phyloP scores from a whole-genome alignment of 2,888 invertebrate genomes.

The Eupeodes luniger region DNA sequence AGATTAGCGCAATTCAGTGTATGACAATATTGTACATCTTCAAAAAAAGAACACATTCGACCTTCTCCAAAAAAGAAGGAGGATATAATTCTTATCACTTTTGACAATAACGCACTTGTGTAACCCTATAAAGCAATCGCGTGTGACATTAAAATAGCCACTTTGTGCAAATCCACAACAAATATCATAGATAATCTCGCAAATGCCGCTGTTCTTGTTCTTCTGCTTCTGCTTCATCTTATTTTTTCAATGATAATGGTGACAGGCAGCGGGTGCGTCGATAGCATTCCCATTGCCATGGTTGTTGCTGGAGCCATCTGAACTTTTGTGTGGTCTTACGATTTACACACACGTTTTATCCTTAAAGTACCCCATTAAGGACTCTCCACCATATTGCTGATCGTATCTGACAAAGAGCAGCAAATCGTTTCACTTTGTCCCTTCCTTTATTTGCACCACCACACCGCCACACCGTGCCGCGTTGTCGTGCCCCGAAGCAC shows the following conservation, averaged over 20 bases:
- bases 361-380: slow-evolving; percentile 63
- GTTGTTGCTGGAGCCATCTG: neutral
- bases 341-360: slow-evolving; percentile 64
- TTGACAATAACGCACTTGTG: slow-evolving; percentile 10
- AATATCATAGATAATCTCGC: slow-evolving; percentile 59
- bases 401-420: slow-evolving; percentile 61
- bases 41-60: too few relatives aligned
- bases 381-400: slow-evolving; percentile 56
- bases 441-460: slow-evolving; percentile 16
- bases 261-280: slow-evolving; percentile 41
- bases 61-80: neutral
- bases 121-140: slow-evolving; percentile 53
- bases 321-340: neutral
- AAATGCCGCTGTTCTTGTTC: neutral
- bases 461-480: neutral
- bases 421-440: slow-evolving; percentile 65
- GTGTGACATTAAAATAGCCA: slow-evolving; percentile 55
- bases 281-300: neutral
- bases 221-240: too few relatives aligned
- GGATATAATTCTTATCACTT: slow-evolving; percentile 28
- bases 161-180: slow-evolving; percentile 69
- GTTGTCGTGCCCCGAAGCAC: too few relatives aligned
- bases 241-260: too few relatives aligned
- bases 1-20: neutral
- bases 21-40: neutral